phyloP scores from a whole-genome alignment of 1,140 invertebrate genomes.

The Antheraea mylitta region DNA sequence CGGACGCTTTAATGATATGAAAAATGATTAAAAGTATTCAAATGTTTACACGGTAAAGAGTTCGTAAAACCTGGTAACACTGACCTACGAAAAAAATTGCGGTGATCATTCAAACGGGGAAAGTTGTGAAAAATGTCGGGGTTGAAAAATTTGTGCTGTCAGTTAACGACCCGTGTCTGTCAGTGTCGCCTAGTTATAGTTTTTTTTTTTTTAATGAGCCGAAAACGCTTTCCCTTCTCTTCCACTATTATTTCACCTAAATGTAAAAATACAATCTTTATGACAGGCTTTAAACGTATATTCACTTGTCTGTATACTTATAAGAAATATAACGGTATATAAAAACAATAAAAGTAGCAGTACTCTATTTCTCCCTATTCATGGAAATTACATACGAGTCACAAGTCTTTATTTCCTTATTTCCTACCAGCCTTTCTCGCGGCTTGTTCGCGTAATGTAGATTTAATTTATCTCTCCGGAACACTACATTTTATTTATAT shows the following conservation, averaged over 20 bases:
- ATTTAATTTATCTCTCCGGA: too few species aligned
- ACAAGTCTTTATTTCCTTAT: too few species aligned
- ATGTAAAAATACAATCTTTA: neutral
- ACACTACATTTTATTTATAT: too few species aligned
- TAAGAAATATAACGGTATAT: too few species aligned
- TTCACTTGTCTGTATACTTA: neutral
- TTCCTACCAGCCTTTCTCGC: too few species aligned
- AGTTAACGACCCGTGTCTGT: constrained; percentile 45
- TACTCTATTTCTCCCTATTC: too few species aligned
- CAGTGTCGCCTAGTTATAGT: constrained; percentile 33
- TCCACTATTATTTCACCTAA: neutral
- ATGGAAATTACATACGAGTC: too few species aligned
- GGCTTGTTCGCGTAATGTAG: too few species aligned
- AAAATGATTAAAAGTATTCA: too few species aligned
- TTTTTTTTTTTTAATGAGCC: constrained; percentile 34
- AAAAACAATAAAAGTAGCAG: too few species aligned
- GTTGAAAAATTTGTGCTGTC: constrained; percentile 39
- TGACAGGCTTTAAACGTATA: neutral
- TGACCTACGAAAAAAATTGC: constrained; percentile 32
- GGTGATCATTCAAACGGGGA: constrained; percentile 39
- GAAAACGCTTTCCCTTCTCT: constrained; percentile 28
- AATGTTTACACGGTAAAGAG: too few species aligned
- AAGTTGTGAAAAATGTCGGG: constrained; percentile 42
- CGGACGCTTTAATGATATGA: too few species aligned
- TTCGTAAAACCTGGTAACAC: neutral